Conservation (phyloP, 2,888 invertebrate genomes). For the Nomada ruficornis region DNA sequence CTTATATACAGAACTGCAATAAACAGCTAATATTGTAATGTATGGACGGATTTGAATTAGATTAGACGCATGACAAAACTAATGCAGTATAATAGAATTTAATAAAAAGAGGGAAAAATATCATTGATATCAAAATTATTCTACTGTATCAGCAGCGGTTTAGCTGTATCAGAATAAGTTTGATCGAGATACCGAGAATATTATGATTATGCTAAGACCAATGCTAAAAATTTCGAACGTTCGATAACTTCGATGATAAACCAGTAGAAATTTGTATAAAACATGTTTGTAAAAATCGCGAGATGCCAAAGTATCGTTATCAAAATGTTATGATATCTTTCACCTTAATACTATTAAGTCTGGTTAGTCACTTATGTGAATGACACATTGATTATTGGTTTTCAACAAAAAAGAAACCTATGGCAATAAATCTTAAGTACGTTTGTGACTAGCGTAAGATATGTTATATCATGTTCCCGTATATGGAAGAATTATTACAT, state of each 20-base stretch:
- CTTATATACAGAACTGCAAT: slow-evolving; percentile 13
- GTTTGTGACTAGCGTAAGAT: slow-evolving; percentile 32
- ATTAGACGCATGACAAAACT: background rate
- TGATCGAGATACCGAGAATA: background rate
- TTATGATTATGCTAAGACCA: slow-evolving; percentile 1
- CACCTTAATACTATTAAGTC: slow-evolving; percentile 18
- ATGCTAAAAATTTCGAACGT: slow-evolving; percentile 7
- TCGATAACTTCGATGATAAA: background rate
- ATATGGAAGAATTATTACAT: slow-evolving; percentile 43
- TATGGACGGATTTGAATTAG: slow-evolving; percentile 49
- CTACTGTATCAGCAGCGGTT: no score
- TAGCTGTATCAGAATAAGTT: background rate
- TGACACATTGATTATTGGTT: background rate
- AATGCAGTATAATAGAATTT: background rate
- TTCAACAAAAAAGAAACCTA: background rate
- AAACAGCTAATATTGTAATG: background rate
- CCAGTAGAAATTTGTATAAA: slow-evolving; percentile 57
- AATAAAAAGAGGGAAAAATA: slow-evolving; percentile 6
- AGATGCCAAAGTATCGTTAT: slow-evolving; percentile 38
- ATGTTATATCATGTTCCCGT: slow-evolving; percentile 39
- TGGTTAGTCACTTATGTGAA: slow-evolving; percentile 10
- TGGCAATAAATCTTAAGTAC: slow-evolving; percentile 40
- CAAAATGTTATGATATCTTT: slow-evolving; percentile 32
- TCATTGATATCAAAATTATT: background rate
- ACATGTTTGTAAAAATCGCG: slow-evolving; percentile 50